Base-by-base conservation (phyloP, 2,888 invertebrate species). In the Mycalesis mineus region DNA sequence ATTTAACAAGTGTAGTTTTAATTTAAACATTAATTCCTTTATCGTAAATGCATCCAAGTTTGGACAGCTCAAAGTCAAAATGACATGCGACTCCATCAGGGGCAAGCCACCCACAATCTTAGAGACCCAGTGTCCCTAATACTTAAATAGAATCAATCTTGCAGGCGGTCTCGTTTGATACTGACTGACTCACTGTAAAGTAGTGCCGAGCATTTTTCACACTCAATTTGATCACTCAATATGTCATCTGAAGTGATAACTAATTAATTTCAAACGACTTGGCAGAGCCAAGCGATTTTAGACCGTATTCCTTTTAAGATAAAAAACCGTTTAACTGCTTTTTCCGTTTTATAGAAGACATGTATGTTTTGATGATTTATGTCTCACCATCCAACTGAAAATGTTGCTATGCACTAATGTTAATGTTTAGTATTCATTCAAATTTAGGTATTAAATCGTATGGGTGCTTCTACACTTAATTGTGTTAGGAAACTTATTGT, bases 201-300 rank as follows among this genome's bases (percentile, higher is more conserved):
- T 45, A 44, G 50, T 40, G 9, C 33, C 14, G 17, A 29, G 17
- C 42, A 57, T 58, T 63, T 63, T 61, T 63, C 57, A 57, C 57
- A 59, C 56, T 55, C 58, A 29, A 54, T 54, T 54, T 40, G 47
- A 56, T 61, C 47, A 41, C 61, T 61, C 62, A 62, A 59, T 57
- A 51, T 60, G 61, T 62, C 61, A 60, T 37, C 44, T 36, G 17
- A 49, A 53, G 50, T 44, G 54, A 55, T 53, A 57, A 55, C 37
- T 42, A 59, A 62, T 62, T 57, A 60, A 60, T 57, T 55, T 36
- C 9, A 39, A 52, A 48, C 39, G 42, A 55, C 33, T 37, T 44
- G 17, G 29, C 15, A 37, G 28, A 5, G 31, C 40, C 51, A 51
- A n/a, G 11, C 22, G 7, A 44, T 40, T 49, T 13, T 39, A 13